Evolutionary conservation across 2,888 invertebrate genomes (phyloP).

Genomic region (Baccha elongata): DNA sequence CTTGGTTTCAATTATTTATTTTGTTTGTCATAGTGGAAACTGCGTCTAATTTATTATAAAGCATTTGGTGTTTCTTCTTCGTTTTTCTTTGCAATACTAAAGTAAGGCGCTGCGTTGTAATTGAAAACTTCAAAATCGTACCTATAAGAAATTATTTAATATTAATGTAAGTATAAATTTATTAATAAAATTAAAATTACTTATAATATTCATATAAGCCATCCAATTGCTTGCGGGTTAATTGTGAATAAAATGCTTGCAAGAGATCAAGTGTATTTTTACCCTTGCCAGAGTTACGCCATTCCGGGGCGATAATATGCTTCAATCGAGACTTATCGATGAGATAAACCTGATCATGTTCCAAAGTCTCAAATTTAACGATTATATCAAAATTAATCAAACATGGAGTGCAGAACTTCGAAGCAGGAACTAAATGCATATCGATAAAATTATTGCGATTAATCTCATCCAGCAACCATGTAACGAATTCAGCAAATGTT

Average conservation of each 20-base stretch:
- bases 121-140: constrained; percentile 94
- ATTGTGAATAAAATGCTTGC: constrained; percentile 89
- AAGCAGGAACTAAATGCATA: constrained; percentile 95
- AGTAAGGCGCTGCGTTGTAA: constrained; percentile 86
- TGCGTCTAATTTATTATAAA: constrained; percentile 44
- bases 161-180: background rate
- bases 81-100: constrained; percentile 75
- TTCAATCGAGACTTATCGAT: constrained; percentile 90
- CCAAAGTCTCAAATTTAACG: constrained; percentile 91
- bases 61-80: constrained; percentile 52
- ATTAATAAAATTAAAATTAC: constrained; percentile 81
- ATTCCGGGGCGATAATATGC: constrained; percentile 90
- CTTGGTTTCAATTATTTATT: background rate
- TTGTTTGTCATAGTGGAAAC: background rate
- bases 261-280: constrained; percentile 89
- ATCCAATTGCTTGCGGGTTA: constrained; percentile 88
- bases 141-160: constrained; percentile 83
- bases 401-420: constrained; percentile 93
- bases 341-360: constrained; percentile 91
- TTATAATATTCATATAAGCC: constrained; percentile 91
- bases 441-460: constrained; percentile 85
- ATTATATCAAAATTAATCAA: constrained; percentile 91
- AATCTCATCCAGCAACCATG: constrained; percentile 89
- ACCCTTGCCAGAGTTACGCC: constrained; percentile 91
- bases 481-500: constrained; percentile 91